phyloP scores from a whole-genome alignment of 2,113 vertebrate species.

The Psilopogon haemacephalus region DNA sequence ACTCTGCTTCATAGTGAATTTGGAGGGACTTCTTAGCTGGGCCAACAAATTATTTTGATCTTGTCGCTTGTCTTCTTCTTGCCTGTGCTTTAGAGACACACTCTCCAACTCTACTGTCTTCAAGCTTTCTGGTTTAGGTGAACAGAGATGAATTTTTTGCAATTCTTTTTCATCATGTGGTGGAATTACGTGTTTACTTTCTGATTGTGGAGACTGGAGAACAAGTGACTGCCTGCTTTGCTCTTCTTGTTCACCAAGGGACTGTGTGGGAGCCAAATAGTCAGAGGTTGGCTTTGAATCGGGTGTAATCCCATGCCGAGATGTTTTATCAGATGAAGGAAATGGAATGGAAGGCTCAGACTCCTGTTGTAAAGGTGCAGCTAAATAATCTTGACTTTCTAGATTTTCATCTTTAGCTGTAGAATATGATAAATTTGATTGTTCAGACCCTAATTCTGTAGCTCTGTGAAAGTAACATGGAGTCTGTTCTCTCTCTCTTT shows the following conservation, averaged over 20 bases:
- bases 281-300: background rate
- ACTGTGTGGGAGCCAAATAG: background rate
- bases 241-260: constrained; percentile 15
- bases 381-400: constrained; percentile 20
- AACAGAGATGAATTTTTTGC: background rate
- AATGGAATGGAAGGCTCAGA: background rate
- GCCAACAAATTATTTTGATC: background rate
- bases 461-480: constrained; percentile 29
- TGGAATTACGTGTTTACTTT: background rate
- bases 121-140: background rate
- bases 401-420: background rate
- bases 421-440: constrained; percentile 9
- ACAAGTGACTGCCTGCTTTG: background rate
- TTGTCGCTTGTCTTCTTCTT: background rate
- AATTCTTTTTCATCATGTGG: background rate
- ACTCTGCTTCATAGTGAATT: background rate
- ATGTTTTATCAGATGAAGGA: background rate
- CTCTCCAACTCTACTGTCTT: background rate
- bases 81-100: background rate
- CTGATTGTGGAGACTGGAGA: background rate
- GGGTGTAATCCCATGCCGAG: background rate
- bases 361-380: background rate
- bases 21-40: background rate
- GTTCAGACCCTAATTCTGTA: background rate
- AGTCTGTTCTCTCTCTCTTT: constrained; percentile 21